These are phyloP conservation scores for Cephalopachus bancanus DNA, from an alignment of 2,797 vertebrate genomes.

Conservation along the genomic window DNA sequence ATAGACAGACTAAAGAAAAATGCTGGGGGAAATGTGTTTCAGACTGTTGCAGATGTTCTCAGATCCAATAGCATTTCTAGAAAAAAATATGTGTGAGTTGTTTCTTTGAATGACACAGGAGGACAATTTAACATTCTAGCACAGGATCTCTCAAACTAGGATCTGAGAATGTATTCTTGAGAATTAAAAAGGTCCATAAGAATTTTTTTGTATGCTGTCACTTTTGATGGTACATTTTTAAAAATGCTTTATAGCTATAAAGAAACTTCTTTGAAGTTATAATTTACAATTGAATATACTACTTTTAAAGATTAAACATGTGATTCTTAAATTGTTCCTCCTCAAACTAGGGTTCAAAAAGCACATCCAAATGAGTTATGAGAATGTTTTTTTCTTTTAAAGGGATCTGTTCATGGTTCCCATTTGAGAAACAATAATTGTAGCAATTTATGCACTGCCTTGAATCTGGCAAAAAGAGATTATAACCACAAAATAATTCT, in stretches of 20 bases:
- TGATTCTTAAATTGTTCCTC: conserved; percentile 25
- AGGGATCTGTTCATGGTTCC: background rate
- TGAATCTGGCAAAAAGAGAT: background rate
- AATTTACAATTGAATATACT: background rate
- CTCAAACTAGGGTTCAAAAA: background rate
- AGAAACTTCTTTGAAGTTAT: conserved; percentile 15
- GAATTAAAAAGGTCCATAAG: background rate
- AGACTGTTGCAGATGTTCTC: conserved; percentile 75
- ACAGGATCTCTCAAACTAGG: background rate
- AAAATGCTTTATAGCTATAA: background rate
- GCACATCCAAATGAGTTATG: background rate
- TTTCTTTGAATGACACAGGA: conserved; percentile 68
- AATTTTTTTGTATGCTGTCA: background rate
- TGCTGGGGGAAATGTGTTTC: conserved; percentile 54
- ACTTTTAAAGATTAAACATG: background rate
- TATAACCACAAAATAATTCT: background rate
- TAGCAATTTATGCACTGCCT: background rate
- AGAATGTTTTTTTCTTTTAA: background rate
- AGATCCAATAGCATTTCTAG: conserved; percentile 65
- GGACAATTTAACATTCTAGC: conserved; percentile 55
- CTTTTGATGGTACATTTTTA: background rate
- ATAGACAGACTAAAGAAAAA: conserved; percentile 72
- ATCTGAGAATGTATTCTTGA: background rate
- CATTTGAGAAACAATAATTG: conserved; percentile 17
- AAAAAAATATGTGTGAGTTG: background rate